phyloP scores from a whole-genome alignment of 1,140 invertebrate genomes.

The Patella vulgata region DNA sequence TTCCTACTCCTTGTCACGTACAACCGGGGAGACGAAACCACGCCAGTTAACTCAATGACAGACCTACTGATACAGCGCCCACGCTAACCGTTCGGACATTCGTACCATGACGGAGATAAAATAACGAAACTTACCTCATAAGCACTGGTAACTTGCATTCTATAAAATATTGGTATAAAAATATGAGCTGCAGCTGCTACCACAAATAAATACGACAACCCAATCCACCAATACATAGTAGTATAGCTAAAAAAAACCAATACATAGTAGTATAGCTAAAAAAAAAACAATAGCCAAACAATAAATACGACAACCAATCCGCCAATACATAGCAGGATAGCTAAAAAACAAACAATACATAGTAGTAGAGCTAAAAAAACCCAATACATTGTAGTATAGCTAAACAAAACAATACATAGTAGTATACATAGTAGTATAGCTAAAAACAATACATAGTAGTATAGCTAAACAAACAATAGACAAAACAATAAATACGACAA shows the following conservation, averaged over 20 bases:
- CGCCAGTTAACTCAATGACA: no score
- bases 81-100: no score
- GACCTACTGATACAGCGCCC: no score
- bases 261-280: no score
- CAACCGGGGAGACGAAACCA: no score
- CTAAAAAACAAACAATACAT: no score
- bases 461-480: constrained; percentile 20
- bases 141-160: constrained; percentile 51
- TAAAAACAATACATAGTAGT: constrained; percentile 43
- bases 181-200: constrained; percentile 66
- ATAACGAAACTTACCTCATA: constrained; percentile 74
- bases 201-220: constrained; percentile 70
- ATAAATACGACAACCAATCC: constrained; percentile 56
- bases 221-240: constrained; percentile 44
- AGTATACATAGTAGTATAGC: no score
- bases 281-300: no score
- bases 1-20: no score
- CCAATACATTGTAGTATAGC: no score
- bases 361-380: constrained; percentile 25
- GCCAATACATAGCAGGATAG: no score
- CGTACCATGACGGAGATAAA: no score
- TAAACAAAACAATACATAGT: constrained; percentile 35
- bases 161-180: constrained; percentile 58
- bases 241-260: constrained; percentile 20
- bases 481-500: constrained; percentile 69